Base-by-base conservation (phyloP, 2,113 vertebrate species). In the Vimba vimba region DNA sequence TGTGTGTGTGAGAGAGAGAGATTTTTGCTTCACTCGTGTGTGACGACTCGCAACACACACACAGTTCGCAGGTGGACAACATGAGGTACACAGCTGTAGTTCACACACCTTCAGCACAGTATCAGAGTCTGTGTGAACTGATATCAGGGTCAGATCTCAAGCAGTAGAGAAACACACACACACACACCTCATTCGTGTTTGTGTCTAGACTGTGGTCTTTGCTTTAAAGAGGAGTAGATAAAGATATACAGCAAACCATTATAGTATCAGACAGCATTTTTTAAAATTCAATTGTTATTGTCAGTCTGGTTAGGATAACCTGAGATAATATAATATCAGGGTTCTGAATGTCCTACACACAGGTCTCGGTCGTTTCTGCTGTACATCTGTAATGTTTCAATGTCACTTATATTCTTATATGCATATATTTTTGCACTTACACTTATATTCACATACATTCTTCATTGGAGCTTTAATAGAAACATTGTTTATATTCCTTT, bases 1-100 rank as follows among this genome's bases (percentile, higher is more conserved):
- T 91, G 30, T 21, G 17, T 60, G 6, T 27, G 27, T n/a, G n/a
- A 6, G 47, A 13, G 47, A 50, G 88, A 86, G 92, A 89, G 90
- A 82, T 84, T 23, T 89, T 73, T 82, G 50, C 77, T 91, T 87
- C 47, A 80, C 90, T 36, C 19, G 88, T 92, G 89, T 82, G 89
- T 87, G 25, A 59, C n/a, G 12, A 39, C 39, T 82, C 47, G 82
- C 25, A 86, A 92, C 89, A 87, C 78, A 76, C 74, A 79, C 78
- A 80, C 75, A 60, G 3, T 57, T 45, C 36, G 30, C 79, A 23
- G 23, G 11, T 25, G 27, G 25, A 68, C 62, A 82, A 69, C 62
- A 82, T 68, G 45, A 69, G 62, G 43, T 30, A 19, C 39, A 50
- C 39, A 52, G 79, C 25, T 68, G 62, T 47, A 68, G 43, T 50